phyloP scores from a whole-genome alignment of 2,888 invertebrate genomes.

The Erebia aethiops region DNA sequence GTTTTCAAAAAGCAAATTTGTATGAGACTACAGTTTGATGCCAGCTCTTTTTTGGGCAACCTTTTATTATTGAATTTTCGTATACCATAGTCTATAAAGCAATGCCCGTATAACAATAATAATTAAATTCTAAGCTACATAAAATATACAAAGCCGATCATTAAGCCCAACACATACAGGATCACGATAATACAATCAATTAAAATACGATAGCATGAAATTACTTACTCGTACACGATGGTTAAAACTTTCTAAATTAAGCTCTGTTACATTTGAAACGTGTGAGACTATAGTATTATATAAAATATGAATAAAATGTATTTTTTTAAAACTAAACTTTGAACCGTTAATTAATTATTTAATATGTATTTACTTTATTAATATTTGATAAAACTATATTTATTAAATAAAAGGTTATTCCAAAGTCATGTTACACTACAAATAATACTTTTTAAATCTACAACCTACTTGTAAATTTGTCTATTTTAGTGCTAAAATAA shows the following conservation, averaged over 20 bases:
- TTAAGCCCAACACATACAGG: conserved; percentile 34
- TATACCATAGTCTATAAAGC: conserved; percentile 30
- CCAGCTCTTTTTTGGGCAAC: neutral
- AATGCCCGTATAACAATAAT: conserved; percentile 43
- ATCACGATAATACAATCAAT: conserved; percentile 30
- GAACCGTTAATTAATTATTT: neutral
- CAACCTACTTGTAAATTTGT: neutral
- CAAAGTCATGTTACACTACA: neutral
- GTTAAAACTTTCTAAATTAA: conserved; percentile 27
- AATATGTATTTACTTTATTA: neutral
- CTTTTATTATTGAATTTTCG: neutral
- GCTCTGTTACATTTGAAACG: conserved; percentile 24
- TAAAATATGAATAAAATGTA: neutral
- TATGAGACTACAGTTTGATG: neutral
- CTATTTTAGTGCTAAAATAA: neutral
- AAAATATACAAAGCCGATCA: conserved; percentile 43
- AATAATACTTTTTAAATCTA: neutral
- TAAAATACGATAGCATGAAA: conserved; percentile 25
- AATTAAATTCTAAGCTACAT: conserved; percentile 45
- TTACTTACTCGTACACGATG: conserved; percentile 5
- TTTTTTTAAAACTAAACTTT: neutral
- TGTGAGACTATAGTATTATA: conserved; percentile 1
- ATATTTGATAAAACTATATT: neutral
- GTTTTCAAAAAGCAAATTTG: neutral
- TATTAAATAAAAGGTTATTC: conserved; percentile 4